Conservation (phyloP, 2,797 vertebrate genomes). For the Eremophila alpestris region DNA sequence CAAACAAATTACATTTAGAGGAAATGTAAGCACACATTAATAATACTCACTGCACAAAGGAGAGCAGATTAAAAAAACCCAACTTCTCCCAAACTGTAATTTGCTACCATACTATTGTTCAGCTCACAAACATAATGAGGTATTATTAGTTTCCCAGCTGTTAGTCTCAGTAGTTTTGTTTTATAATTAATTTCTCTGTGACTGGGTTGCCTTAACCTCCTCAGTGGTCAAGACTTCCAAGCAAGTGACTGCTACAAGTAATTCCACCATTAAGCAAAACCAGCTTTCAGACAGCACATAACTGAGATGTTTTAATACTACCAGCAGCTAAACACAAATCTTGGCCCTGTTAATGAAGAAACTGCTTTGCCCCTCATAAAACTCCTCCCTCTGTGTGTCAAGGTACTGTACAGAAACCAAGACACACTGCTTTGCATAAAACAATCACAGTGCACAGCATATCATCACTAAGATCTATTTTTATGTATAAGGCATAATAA, state of each 20-base stretch:
- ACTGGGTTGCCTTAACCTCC: neutral
- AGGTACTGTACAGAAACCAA: neutral
- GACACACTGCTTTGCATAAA: neutral
- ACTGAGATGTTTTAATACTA: neutral
- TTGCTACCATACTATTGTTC: neutral
- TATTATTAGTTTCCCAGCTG: neutral
- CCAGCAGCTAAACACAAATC: neutral
- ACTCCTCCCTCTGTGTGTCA: neutral
- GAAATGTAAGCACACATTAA: neutral
- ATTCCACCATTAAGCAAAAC: neutral
- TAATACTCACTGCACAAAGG: neutral
- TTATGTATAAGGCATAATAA: neutral
- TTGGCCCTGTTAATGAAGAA: neutral
- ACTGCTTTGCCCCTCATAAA: neutral
- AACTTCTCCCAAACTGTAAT: neutral
- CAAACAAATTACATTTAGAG: neutral
- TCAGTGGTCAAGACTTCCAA: neutral
- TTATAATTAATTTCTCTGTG: neutral
- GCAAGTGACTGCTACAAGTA: neutral
- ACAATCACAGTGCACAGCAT: neutral
- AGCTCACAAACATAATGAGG: neutral
- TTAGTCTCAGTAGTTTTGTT: neutral
- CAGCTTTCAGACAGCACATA: neutral
- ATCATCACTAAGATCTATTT: neutral
- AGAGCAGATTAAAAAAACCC: fast-evolving